These are phyloP conservation scores for Spondyliosoma cantharus DNA, from an alignment of 2,797 vertebrate species.

Conservation along the genomic window DNA sequence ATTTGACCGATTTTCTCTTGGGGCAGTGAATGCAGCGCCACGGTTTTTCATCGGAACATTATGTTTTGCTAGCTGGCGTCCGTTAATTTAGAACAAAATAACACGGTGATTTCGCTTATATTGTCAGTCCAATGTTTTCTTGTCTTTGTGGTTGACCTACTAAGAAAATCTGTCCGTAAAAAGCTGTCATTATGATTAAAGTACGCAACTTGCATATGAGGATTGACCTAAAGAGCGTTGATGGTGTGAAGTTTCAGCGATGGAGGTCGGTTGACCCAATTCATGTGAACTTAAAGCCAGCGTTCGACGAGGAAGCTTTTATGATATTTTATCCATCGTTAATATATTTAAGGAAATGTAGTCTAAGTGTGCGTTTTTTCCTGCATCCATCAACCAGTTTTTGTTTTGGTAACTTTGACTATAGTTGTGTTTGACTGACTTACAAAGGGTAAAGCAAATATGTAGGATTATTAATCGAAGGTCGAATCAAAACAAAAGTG, in stretches of 20 bases:
- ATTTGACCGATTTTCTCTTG: neutral
- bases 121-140: fast-evolving
- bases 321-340: neutral
- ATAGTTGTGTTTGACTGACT: too few species aligned
- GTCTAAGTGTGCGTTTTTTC: neutral
- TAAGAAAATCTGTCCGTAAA: neutral
- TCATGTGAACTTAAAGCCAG: too few species aligned
- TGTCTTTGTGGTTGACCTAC: too few species aligned
- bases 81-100: neutral
- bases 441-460: neutral
- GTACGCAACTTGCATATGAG: neutral
- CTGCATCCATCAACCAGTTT: neutral
- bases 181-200: neutral
- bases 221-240: neutral
- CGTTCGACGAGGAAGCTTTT: neutral
- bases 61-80: neutral
- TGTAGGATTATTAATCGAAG: neutral
- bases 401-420: neutral
- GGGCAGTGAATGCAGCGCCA: neutral
- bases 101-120: neutral
- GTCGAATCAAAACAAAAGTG: neutral
- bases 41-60: neutral
- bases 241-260: conserved; percentile 6
- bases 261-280: conserved; percentile 5
- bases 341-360: neutral